These are phyloP conservation scores for Mustela lutreola DNA, from an alignment of 2,113 vertebrate genomes.

Conservation along the genomic window DNA sequence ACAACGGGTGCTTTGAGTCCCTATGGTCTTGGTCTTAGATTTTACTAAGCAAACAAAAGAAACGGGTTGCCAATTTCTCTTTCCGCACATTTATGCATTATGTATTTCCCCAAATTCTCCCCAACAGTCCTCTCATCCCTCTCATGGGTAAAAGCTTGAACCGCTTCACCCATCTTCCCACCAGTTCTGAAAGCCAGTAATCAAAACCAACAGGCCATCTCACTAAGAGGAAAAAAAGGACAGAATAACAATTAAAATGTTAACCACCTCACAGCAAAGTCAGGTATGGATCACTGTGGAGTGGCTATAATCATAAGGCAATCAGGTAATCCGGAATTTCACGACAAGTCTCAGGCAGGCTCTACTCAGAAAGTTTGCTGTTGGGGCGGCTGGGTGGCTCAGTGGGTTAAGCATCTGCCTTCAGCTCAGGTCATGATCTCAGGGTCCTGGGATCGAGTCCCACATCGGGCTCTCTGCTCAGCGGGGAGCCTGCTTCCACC, in stretches of 20 bases:
- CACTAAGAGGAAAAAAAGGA: not conserved
- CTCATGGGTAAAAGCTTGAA: not conserved
- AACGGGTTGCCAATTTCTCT: not conserved
- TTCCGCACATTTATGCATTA: not conserved
- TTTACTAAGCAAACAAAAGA: not conserved
- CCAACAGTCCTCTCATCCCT: not conserved
- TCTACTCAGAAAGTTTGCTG: not conserved
- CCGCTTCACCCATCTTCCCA: not conserved
- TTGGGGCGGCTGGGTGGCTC: not conserved
- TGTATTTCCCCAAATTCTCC: not conserved
- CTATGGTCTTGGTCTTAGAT: not conserved
- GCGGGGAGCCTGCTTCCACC: too few relatives aligned
- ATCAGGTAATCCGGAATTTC: conserved; percentile 10
- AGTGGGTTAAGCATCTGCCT: too few relatives aligned
- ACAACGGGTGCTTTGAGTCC: not conserved
- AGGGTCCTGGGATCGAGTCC: too few relatives aligned
- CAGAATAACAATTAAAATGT: not conserved
- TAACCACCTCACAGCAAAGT: not conserved
- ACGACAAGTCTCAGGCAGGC: not conserved
- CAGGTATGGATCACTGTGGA: not conserved
- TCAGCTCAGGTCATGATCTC: too few relatives aligned
- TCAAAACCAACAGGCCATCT: not conserved
- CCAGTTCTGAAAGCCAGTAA: not conserved
- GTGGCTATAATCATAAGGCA: not conserved
- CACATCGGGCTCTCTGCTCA: too few relatives aligned